These are phyloP conservation scores for Lithodes maja DNA, from an alignment of 2,888 invertebrate species.

Conservation along the genomic window DNA sequence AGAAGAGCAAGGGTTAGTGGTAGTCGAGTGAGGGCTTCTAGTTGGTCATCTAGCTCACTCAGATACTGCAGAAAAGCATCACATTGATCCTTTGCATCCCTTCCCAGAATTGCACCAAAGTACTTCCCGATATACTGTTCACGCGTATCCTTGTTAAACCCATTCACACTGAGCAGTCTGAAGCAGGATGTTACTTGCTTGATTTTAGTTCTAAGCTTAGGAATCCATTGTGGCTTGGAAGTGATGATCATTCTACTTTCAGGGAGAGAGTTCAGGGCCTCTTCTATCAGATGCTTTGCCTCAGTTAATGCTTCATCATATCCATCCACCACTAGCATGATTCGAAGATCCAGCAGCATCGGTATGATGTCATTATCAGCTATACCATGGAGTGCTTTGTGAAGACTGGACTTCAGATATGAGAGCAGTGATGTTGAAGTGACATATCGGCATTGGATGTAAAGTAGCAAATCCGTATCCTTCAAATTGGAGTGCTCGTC, in stretches of 20 bases:
- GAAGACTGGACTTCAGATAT: constrained; percentile 25
- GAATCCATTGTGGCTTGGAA: constrained; percentile 27
- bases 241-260: constrained; percentile 41
- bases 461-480: constrained; percentile 18
- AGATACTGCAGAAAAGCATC: constrained; percentile 13
- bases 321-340: constrained; percentile 26
- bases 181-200: neutral
- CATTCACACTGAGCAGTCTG: neutral
- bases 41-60: constrained; percentile 26
- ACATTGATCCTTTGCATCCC: neutral
- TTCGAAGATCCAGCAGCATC: constrained; percentile 13
- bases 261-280: constrained; percentile 31
- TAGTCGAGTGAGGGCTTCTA: neutral
- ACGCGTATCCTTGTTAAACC: constrained; percentile 1
- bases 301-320: constrained; percentile 36
- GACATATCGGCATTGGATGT: constrained; percentile 34
- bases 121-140: constrained; percentile 10
- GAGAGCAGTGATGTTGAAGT: neutral
- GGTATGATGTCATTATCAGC: constrained; percentile 32
- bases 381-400: neutral
- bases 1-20: constrained; percentile 24
- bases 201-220: constrained; percentile 26
- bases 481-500: neutral
- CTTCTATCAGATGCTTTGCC: constrained; percentile 26
- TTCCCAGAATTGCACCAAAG: neutral